phyloP scores from a whole-genome alignment of 1,140 invertebrate genomes.

The Drosophila tristis region DNA sequence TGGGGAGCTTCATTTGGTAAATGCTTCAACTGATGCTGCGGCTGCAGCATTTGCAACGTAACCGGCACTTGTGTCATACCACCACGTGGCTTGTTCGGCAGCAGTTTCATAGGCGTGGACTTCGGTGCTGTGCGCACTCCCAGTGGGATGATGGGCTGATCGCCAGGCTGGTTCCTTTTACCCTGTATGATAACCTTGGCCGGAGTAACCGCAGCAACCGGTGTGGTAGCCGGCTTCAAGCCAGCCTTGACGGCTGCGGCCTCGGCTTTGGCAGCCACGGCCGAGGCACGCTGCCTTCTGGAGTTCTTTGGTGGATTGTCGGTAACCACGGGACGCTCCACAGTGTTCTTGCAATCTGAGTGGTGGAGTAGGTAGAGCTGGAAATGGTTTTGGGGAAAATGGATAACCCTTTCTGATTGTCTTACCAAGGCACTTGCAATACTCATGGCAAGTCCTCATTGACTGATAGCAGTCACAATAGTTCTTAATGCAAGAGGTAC shows the following conservation, averaged over 20 bases:
- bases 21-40: neutral
- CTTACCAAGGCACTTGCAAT: constrained; percentile 65
- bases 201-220: neutral
- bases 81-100: no score
- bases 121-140: no score
- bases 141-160: no score
- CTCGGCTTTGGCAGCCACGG: constrained; percentile 58
- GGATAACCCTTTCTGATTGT: neutral
- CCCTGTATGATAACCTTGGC: no score
- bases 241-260: constrained; percentile 56
- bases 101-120: no score
- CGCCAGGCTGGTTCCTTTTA: neutral
- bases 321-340: constrained; percentile 32
- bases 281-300: constrained; percentile 40
- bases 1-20: no score
- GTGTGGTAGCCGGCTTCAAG: constrained; percentile 13
- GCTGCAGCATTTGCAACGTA: no score
- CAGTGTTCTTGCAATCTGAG: constrained; percentile 64
- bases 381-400: no score
- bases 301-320: constrained; percentile 33
- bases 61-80: no score
- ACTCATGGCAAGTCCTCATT: constrained; percentile 52
- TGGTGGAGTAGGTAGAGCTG: neutral
- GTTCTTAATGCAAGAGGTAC: constrained; percentile 71
- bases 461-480: constrained; percentile 78